phyloP scores from a whole-genome alignment of 64 coral and sea anemone genomes.

The Montipora sp. region DNA sequence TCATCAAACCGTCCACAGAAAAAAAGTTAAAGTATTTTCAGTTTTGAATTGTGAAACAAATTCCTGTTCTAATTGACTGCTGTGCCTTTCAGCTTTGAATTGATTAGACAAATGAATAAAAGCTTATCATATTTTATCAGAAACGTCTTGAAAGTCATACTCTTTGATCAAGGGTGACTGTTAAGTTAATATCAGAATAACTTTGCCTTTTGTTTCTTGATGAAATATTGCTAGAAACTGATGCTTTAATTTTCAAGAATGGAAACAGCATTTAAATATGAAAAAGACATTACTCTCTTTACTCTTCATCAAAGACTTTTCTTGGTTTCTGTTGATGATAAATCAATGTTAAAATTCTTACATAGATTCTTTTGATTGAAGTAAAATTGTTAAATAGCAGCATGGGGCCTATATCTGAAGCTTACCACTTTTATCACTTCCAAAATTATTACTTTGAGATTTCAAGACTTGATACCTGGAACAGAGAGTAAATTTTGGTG shows the following conservation, averaged over 20 bases:
- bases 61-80: background rate
- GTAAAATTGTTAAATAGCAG: background rate
- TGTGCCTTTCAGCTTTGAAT: background rate
- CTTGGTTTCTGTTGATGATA: background rate
- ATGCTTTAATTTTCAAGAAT: background rate
- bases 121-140: background rate
- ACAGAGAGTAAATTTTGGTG: background rate
- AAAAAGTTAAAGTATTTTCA: background rate
- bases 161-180: background rate
- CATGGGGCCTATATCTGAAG: background rate
- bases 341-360: background rate
- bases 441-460: background rate
- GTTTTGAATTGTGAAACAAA: background rate
- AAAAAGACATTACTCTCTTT: background rate
- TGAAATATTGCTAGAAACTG: background rate
- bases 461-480: background rate
- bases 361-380: background rate
- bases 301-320: background rate
- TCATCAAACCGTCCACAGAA: background rate
- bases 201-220: background rate
- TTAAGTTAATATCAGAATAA: background rate
- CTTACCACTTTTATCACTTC: background rate
- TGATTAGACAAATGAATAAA: background rate
- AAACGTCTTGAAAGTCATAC: slow-evolving; percentile 5
- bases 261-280: background rate